Conservation (phyloP, 2,888 invertebrate genomes). For the Neoascia interrupta region DNA sequence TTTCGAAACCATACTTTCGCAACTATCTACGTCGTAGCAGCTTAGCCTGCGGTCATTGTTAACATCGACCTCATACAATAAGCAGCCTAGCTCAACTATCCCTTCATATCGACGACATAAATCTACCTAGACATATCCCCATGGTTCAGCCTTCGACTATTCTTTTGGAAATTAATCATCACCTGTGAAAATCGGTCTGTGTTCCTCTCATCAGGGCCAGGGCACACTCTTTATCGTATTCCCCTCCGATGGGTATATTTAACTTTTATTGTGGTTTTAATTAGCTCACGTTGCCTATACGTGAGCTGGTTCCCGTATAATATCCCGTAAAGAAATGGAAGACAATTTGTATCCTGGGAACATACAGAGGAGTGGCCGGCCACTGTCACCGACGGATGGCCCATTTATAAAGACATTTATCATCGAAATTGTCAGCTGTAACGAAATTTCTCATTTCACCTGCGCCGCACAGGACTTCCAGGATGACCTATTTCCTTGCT, state of each 20-base stretch:
- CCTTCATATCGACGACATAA: constrained; percentile 17
- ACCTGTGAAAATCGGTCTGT: constrained; percentile 7
- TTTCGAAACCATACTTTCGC: background rate
- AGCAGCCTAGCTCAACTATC: background rate
- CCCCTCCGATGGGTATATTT: background rate
- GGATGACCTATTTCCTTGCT: constrained; percentile 44
- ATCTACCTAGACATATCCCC: constrained; percentile 27
- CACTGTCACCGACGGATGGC: too few relatives aligned
- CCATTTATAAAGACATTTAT: constrained; percentile 67
- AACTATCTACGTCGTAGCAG: background rate
- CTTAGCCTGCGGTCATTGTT: background rate
- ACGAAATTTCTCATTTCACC: constrained; percentile 15
- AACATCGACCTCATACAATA: background rate
- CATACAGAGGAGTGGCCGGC: constrained; percentile 38
- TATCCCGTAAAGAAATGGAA: constrained; percentile 35
- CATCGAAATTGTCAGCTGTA: constrained; percentile 53
- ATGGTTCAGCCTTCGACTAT: constrained; percentile 2
- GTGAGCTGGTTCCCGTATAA: constrained; percentile 29
- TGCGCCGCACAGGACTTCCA: constrained; percentile 47
- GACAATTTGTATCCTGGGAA: background rate
- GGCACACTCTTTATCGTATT: background rate
- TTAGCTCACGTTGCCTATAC: constrained; percentile 33
- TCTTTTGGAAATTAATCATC: constrained; percentile 51
- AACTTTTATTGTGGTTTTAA: constrained; percentile 50
- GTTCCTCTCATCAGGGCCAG: background rate